These are phyloP conservation scores for Platyrinchus mystaceus DNA, from an alignment of 2,797 vertebrate species.

Conservation along the genomic window DNA sequence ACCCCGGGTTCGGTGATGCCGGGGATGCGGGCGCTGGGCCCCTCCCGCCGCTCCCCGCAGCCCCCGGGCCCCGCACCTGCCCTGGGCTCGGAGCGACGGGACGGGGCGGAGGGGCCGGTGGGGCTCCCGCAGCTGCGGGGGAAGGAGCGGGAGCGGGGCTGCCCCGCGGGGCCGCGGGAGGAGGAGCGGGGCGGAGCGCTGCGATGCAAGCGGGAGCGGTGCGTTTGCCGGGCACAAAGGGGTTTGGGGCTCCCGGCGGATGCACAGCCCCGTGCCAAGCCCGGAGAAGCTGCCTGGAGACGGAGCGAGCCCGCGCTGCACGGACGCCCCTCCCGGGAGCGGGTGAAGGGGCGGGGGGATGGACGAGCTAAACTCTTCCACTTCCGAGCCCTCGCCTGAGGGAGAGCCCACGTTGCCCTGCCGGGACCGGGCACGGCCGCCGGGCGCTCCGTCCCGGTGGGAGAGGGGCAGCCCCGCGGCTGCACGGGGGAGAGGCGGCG, in stretches of 20 bases:
- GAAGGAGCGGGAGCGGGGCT: not conserved
- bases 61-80: not conserved
- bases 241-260: not conserved
- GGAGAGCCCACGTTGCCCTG: fast-evolving
- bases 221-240: not conserved
- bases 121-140: not conserved
- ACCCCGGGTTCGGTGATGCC: not conserved
- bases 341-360: not conserved
- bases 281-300: not conserved
- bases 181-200: not conserved
- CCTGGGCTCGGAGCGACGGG: not conserved
- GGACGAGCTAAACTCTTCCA: not conserved
- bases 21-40: fast-evolving
- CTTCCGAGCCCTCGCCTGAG: not conserved
- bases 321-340: not conserved
- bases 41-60: too few species aligned
- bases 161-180: not conserved
- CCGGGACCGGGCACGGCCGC: not conserved
- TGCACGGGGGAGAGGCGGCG: not conserved
- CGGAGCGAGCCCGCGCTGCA: not conserved
- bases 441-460: not conserved
- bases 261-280: not conserved
- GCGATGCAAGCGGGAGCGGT: not conserved
- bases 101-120: not conserved
- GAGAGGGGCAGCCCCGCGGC: not conserved